Evolutionary conservation across 64 coral and sea anemone species (phyloP), one percentile per base, ranked within the genome.

Genomic region (Cladopsammia gracilis): DNA sequence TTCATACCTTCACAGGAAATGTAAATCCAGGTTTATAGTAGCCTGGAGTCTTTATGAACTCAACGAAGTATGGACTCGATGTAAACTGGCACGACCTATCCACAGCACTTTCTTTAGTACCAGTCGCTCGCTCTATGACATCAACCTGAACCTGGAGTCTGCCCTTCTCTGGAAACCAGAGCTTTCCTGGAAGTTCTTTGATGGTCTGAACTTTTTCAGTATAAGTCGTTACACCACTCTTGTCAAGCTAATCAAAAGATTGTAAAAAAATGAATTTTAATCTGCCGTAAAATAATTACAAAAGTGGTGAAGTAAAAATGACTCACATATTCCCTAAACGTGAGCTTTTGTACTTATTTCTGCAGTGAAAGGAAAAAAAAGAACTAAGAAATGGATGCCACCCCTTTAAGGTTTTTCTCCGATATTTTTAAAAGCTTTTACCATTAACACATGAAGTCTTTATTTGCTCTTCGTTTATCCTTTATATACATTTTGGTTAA

Each of bases 11-110:
- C 7, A 95, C 78, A 14, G 44, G 14, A 88, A 93, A 95, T 67
- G 86, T 93, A 1, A 98, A 15, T 1, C 90, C 96, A 22, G 96
- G 96, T 86, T 98, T 98, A 48, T 95, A 98, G 52, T 95, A 93
- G 46, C 62, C 81, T 7, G 93, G 78, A 23, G 93, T 95, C 20
- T 95, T 95, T 54, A 72, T 95, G 26, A 90, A 95, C 72, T 89
- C 92, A 26, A 98, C 92, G 13, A 87, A 52, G 23, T 95, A 92
- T 8, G 93, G 93, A 57, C 86, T 89, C 0, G 86, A 89, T 49
- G 96, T 95, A 83, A 98, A 95, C 69, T 80, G 44, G 14, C 95
- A 84, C 2, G 89, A 92, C 19, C 81, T 95, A 84, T 98, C 96
- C 20, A 95, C 46, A 3, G 93, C 93, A 7, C 23, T 73, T 79